Base-by-base conservation (phyloP, 2,888 invertebrate species). In the Chrysotoxum bicinctum region DNA sequence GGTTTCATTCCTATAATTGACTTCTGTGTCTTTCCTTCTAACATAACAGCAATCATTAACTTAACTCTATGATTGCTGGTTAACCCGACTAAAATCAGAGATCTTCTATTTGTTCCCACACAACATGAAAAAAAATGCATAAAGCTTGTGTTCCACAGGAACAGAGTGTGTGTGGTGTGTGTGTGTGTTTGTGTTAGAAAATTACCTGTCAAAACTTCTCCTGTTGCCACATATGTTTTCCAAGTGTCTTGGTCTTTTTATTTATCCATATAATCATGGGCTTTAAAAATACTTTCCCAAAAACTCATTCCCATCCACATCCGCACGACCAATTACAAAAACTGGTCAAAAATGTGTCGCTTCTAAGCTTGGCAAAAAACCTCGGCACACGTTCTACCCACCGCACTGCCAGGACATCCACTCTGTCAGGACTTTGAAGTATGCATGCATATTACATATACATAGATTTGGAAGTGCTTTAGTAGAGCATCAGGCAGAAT, bases 181-280 rank as follows among this genome's bases (percentile, higher is more conserved):
- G 14, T 64, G 5, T 32, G 14, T 19, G 43, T 62, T 12, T 45
- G 23, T 12, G 12, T 19, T 12, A 52, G 21, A 40, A 79, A 79
- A 84, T 76, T 79, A 84, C 75, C 79, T 79, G 79, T 79, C 84
- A 84, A 69, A 82, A 76, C 19, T 76, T 82, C 40, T 35, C 66
- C 75, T 70, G 7, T 45, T 43, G 19, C 23, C 40, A 16, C 58
- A 60, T 60, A 37, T 37, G 37, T 23, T 37, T 16, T 16, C 6
- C n/a, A 23, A 48, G 48, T 50, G 64, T 52, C 19, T 45, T 69
- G 45, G 62, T 54, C 54, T 52, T 26, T 43, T 64, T 54, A 56
- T 62, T 35, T 75, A 48, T 32, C 56, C 23, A 21, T 21, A 16
- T 60, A 82, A 72, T 81, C 64, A 76, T 64, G 50, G 56, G 48